A percentile compares a stretch with the other conserved stretches of the same genome.
phyloP scores from a whole-genome alignment of 2,113 vertebrate genomes.

The Calonectris borealis region DNA sequence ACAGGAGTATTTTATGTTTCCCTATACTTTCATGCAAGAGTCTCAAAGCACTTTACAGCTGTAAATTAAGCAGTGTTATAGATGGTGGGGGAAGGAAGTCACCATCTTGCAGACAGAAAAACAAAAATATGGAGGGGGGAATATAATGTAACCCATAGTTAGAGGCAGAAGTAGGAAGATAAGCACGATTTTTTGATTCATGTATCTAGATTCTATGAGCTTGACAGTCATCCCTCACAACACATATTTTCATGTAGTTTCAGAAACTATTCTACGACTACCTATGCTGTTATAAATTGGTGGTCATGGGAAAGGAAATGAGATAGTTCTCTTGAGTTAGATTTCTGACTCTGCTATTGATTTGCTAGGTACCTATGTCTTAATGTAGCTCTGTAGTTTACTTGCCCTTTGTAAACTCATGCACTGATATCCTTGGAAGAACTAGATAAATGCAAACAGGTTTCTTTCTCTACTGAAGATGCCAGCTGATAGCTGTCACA shows the following conservation, averaged over 20 bases:
- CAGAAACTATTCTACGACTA: not conserved
- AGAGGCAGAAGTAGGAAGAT: not conserved
- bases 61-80: not conserved
- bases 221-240: not conserved
- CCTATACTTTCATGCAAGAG: not conserved
- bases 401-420: not conserved
- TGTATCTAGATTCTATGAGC: not conserved
- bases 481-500: not conserved
- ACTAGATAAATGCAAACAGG: not conserved
- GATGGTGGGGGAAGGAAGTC: not conserved
- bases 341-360: not conserved
- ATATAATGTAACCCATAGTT: not conserved
- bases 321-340: not conserved
- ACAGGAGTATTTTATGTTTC: constrained; percentile 15
- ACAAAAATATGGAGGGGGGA: not conserved
- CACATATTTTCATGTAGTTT: not conserved
- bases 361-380: not conserved
- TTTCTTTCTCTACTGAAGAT: not conserved
- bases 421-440: not conserved
- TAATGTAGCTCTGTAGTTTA: not conserved
- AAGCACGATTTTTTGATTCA: not conserved
- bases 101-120: not conserved
- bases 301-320: not conserved
- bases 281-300: not conserved
- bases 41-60: not conserved